Base-by-base conservation (phyloP, 2,888 invertebrate genomes). In the Thymelicus sylvestris region DNA sequence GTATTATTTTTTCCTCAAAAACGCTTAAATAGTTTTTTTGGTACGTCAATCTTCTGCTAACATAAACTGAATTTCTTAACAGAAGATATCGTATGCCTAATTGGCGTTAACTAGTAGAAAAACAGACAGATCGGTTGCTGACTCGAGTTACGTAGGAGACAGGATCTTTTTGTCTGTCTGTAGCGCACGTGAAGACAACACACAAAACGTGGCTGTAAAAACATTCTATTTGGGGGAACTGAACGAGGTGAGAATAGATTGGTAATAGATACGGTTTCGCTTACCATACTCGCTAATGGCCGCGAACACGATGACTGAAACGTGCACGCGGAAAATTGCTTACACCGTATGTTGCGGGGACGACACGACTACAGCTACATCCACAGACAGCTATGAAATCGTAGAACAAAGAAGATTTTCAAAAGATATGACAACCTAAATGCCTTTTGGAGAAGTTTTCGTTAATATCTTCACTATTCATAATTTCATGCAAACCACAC, bases 221-320 rank as follows among this genome's bases (percentile, higher is more conserved):
- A 68, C 63, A 63, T 57, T 68, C 55, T 68, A 68, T 68, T 68
- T 68, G 44, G 59, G 5, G 39, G 19, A 31, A 44, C 62, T 24
- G 19, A 15, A 44, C 55, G 52, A 68, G 67, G 61, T 63, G 63
- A 63, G 68, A 57, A 63, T 57, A 70, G 60, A 66, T 72, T 74
- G 12, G 72, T 74, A 72, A 74, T 68, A 72, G 72, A 74, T 72
- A 73, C 65, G 73, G 73, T 63, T 62, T 68, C 68, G 57, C 57
- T 72, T 62, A 66, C 73, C 63, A 63, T 41, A 47, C n/a, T 66
- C 63, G 77, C 66, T 77, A 76, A 77, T 77, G 76, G 70, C 44
- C 12, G 13, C 57, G 38, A 63, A 69, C 39, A 69, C 57, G 68
- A 69, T 69, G 62, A 44, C 63, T n/a, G 57, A 31, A 39, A 63